phyloP scores from a whole-genome alignment of 1,140 invertebrate species.

The Calliopsis andreniformis region DNA sequence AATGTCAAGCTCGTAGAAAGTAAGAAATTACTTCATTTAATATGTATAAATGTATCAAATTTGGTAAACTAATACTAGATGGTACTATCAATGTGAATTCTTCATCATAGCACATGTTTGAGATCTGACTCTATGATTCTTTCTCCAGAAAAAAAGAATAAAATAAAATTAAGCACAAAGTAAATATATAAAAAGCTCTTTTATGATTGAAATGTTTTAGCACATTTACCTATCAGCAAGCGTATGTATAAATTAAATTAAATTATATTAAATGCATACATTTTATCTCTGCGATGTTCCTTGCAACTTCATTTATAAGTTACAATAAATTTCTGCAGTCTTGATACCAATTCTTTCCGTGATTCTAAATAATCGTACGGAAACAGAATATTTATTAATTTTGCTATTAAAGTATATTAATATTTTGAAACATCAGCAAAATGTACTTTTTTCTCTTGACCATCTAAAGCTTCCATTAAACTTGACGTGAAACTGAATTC shows the following conservation, averaged over 20 bases:
- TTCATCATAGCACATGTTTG: constrained; percentile 4
- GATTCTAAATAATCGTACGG: neutral
- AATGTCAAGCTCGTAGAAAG: constrained; percentile 10
- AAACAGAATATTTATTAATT: constrained; percentile 4
- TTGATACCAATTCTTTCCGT: constrained; percentile 20
- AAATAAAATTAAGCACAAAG: constrained; percentile 12
- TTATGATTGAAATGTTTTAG: neutral
- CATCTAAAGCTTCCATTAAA: constrained; percentile 78
- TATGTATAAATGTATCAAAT: constrained; percentile 26
- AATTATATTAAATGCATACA: neutral
- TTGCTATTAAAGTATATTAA: constrained; percentile 42
- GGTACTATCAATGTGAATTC: constrained; percentile 9
- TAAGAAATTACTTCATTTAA: constrained; percentile 22
- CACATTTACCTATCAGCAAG: constrained; percentile 9
- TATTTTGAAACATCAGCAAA: constrained; percentile 71
- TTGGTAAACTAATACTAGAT: constrained; percentile 43
- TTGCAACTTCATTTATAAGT: neutral
- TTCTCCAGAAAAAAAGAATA: neutral
- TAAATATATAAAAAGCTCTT: constrained; percentile 7
- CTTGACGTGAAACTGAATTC: constrained; percentile 82
- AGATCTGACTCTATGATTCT: constrained; percentile 13
- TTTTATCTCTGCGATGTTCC: neutral
- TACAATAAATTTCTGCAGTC: constrained; percentile 13
- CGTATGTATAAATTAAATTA: constrained; percentile 35
- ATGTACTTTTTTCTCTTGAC: constrained; percentile 76